Evolutionary conservation across 2,888 invertebrate species (phyloP), one percentile per base, ranked within the genome.

Genomic region (Ochropacha duplaris): DNA sequence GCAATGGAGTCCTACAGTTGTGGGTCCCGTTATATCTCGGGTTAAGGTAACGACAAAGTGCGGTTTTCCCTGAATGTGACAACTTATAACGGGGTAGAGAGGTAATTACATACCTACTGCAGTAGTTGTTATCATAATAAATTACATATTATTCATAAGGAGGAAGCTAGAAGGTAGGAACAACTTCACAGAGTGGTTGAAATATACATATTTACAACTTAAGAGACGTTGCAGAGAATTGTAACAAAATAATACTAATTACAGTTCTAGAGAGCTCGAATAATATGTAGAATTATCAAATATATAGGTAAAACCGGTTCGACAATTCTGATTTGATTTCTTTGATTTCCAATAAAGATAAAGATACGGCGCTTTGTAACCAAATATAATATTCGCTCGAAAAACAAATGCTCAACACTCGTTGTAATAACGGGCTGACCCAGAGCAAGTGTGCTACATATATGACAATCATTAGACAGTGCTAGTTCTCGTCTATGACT

Each of bases 21-120:
- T 56, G 5, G 49, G 49, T 56, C 24, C 61, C 61, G 61, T 56
- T 61, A 61, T 54, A 34, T 31, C 31, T 31, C 31, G 31, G 54
- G 3, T 22, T 24, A n/a, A 22, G 26, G 50, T 50, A 49, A 22
- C 49, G 22, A 49, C 22, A 50, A 26, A 50, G 1, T 16, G 19
- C 28, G 26, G 50, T 28, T 50, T 50, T 50, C 26, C 26, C 24
- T 26, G 26, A 26, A 26, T 28, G 16, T 28, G 50, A 28, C 50
- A 50, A 50, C 50, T 50, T 26, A 26, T 50, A 50, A 50, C 50
- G 50, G 50, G n/a, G 50, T 24, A 9, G 8, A 19, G 44, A 16
- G 2, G 9, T 2, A 44, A 2, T n/a, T 19, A 16, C 39, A 4
- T 39, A 39, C 16, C 16, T 39, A 9, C 44, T 44, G 8, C 0